A percentile compares a stretch with the other conserved stretches of the same genome.
Evolutionary conservation across 2,888 invertebrate species (phyloP).

Genomic region (Heliconius ethilla): DNA sequence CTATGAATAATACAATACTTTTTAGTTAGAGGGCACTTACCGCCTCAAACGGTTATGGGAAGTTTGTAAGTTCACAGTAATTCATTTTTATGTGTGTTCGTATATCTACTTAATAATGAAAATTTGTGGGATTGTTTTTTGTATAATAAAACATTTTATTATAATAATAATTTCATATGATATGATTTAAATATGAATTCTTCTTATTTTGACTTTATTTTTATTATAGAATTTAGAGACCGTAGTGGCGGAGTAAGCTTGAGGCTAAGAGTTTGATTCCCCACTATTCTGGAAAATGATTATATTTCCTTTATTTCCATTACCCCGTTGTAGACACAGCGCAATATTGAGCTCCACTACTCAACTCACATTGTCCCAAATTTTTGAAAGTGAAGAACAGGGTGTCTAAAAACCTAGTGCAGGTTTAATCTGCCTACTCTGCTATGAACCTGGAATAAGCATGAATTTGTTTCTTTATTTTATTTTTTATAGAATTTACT

Average conservation of each 20-base stretch:
- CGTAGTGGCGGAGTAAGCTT: too few species aligned
- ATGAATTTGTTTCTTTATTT: neutral
- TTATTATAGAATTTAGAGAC: too few species aligned
- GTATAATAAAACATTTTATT: neutral
- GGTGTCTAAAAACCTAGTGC: too few species aligned
- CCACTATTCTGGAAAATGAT: too few species aligned
- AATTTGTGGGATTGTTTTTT: neutral
- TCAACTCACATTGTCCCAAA: too few species aligned
- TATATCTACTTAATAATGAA: neutral
- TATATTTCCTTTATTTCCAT: too few species aligned
- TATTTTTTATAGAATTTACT: neutral
- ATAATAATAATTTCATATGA: neutral
- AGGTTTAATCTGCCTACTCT: neutral
- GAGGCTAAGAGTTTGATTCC: too few species aligned
- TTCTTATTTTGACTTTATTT: neutral
- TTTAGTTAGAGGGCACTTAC: conserved; percentile 47
- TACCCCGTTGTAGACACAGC: too few species aligned
- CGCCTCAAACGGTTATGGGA: conserved; percentile 21
- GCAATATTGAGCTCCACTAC: too few species aligned
- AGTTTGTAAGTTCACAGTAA: conserved; percentile 25
- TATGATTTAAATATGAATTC: neutral
- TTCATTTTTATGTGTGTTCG: conserved; percentile 18
- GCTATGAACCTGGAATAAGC: neutral
- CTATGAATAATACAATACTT: conserved; percentile 58
- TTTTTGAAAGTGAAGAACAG: too few species aligned